Base-by-base conservation (phyloP, 2,888 invertebrate species). In the Melipona beecheii region DNA sequence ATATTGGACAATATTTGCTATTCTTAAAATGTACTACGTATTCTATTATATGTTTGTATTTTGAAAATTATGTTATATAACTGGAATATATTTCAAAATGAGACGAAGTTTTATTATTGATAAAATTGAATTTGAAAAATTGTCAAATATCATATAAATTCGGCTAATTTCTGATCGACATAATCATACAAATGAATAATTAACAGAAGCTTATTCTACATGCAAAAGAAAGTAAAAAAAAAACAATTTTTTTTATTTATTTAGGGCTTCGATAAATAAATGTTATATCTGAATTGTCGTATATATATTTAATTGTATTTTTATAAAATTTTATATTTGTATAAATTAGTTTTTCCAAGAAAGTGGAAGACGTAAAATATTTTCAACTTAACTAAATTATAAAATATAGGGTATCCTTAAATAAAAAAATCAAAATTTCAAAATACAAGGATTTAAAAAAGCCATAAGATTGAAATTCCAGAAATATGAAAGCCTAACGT, bases 401-500 rank as follows among this genome's bases (percentile, higher is more conserved):
- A 19, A 64, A 15, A 65, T 21, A 43, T 36, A 43, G 17, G 17
- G 24, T 24, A 3, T 15, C 17, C n/a, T 43, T 50, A 60, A 27
- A 60, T 24, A 49, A 72, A 49, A 15, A 27, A 9, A 17, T 31
- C 27, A 49, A 21, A 50, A 9, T 60, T 60, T 72, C 13, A 4
- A 27, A n/a, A 0, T 31, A 9, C 9, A 31, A 54, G 15, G 36
- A 36, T 24, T n/a, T 13, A 58, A 27, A 43, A 50, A 5, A 17
- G 24, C 50, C 50, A 11, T 9, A 21, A 31, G 4, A 54, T 21
- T 27, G 17, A 36, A 49, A 19, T 68, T 21, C 5, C 21, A 24
- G 50, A 36, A 56, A 62, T 64, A 64, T 50, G 56, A 56, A 74
- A 64, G 43, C 65, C 27, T 43, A n/a, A 31, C 50, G 24, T 52